Conservation (phyloP, 2,888 invertebrate genomes). For the Cheilosia vulpina region DNA sequence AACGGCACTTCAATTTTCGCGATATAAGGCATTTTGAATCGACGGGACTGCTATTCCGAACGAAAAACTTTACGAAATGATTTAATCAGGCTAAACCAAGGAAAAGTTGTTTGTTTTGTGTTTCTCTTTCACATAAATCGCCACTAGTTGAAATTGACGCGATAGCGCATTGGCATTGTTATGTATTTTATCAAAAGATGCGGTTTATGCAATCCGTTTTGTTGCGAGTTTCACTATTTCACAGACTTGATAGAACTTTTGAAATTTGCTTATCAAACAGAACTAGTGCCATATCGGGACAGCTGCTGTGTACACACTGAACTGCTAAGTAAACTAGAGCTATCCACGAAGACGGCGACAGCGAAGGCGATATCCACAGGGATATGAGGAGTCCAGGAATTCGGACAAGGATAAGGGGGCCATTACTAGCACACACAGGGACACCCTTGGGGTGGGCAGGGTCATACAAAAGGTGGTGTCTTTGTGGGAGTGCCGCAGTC, state of each 20-base stretch:
- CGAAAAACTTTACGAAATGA: slow-evolving; percentile 51
- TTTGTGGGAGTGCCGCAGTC: slow-evolving; percentile 45
- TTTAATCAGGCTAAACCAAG: slow-evolving; percentile 59
- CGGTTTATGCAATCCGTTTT: slow-evolving; percentile 42
- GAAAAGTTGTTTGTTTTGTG: slow-evolving; percentile 33
- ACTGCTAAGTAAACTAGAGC: not conserved
- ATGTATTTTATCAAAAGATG: slow-evolving; percentile 35
- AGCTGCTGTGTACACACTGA: slow-evolving; percentile 41
- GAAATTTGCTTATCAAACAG: not conserved
- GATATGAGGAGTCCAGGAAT: slow-evolving; percentile 24
- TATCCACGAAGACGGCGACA: slow-evolving; percentile 24
- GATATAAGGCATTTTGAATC: slow-evolving; percentile 62
- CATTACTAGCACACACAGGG: slow-evolving; percentile 7
- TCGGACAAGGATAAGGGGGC: slow-evolving; percentile 31
- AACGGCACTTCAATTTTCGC: slow-evolving; percentile 66
- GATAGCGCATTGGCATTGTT: slow-evolving; percentile 34
- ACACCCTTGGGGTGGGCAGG: not conserved
- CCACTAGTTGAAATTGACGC: slow-evolving; percentile 6
- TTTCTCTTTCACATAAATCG: slow-evolving; percentile 28
- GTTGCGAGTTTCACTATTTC: slow-evolving; percentile 2
- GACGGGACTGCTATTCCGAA: not conserved
- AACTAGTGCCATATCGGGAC: slow-evolving; percentile 23
- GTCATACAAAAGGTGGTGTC: slow-evolving; percentile 28
- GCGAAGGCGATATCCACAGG: slow-evolving; percentile 40
- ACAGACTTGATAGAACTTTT: slow-evolving; percentile 8